phyloP scores from a whole-genome alignment of 2,797 vertebrate species.

The Oryzias sinensis region DNA sequence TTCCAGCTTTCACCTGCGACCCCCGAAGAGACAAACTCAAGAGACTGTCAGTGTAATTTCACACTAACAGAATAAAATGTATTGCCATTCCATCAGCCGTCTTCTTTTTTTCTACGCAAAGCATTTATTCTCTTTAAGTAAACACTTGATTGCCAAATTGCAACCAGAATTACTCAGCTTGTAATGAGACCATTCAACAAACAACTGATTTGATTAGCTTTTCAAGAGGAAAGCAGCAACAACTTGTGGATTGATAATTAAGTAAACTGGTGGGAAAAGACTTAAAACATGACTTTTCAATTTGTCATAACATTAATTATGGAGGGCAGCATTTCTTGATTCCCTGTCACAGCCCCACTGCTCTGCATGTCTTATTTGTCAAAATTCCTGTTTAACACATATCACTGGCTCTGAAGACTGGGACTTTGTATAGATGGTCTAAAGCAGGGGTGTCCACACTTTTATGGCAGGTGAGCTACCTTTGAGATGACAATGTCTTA shows the following conservation, averaged over 20 bases:
- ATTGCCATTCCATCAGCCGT: neutral
- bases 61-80: neutral
- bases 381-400: too few relatives aligned
- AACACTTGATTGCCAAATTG: too few relatives aligned
- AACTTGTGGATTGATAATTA: slow-evolving; percentile 5
- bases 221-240: neutral
- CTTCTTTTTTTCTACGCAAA: neutral
- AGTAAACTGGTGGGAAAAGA: slow-evolving; percentile 3
- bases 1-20: neutral
- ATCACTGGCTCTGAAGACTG: too few relatives aligned
- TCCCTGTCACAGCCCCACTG: too few relatives aligned
- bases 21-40: too few relatives aligned
- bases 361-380: too few relatives aligned
- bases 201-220: neutral
- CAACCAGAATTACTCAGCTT: neutral
- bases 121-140: too few relatives aligned
- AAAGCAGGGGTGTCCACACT: too few relatives aligned
- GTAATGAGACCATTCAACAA: slow-evolving; percentile 1
- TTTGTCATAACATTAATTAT: neutral
- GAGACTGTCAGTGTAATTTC: too few relatives aligned
- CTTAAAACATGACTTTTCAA: slow-evolving; percentile 6
- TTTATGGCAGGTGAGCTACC: too few relatives aligned
- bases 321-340: neutral
- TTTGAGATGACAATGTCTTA: too few relatives aligned
- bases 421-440: too few relatives aligned